These are phyloP conservation scores for Gymnocheta viridis DNA, from an alignment of 2,888 invertebrate species.

Conservation along the genomic window DNA sequence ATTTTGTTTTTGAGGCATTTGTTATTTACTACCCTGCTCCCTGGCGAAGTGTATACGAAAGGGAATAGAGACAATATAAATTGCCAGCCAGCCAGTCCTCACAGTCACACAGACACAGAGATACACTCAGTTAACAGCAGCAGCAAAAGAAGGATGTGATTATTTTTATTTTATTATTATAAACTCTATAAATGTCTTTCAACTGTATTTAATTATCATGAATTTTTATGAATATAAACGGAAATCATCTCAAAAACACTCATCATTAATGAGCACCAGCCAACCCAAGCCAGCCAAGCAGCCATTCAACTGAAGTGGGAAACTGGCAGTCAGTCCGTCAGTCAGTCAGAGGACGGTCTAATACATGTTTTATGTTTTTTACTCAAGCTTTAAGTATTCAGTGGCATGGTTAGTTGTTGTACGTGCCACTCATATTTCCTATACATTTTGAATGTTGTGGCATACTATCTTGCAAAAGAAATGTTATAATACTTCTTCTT, in stretches of 20 bases:
- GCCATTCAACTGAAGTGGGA: constrained; percentile 26
- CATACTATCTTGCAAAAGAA: constrained; percentile 21
- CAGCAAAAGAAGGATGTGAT: constrained; percentile 54
- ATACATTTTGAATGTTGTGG: constrained; percentile 7
- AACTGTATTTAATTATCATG: constrained; percentile 68
- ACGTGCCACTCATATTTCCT: constrained; percentile 56
- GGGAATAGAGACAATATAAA: constrained; percentile 5
- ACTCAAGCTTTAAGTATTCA: not conserved
- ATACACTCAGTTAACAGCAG: constrained; percentile 34
- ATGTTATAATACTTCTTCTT: constrained; percentile 16
- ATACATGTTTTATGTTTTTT: constrained; percentile 41
- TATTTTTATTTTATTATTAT: constrained; percentile 59
- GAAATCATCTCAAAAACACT: constrained; percentile 67
- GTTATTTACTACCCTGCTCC: not conserved
- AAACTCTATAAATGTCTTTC: constrained; percentile 64
- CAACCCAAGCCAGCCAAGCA: constrained; percentile 28
- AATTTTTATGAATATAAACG: constrained; percentile 66
- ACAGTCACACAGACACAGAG: constrained; percentile 4
- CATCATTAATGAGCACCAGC: constrained; percentile 61
- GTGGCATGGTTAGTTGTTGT: constrained; percentile 39
- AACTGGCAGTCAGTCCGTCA: constrained; percentile 14
- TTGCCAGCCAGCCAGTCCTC: constrained; percentile 1
- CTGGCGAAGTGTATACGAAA: not conserved
- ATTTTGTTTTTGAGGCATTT: constrained; percentile 24
- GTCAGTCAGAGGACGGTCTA: constrained; percentile 29